phyloP scores from a whole-genome alignment of 2,113 vertebrate genomes.

The Orthonyx spaldingii region DNA sequence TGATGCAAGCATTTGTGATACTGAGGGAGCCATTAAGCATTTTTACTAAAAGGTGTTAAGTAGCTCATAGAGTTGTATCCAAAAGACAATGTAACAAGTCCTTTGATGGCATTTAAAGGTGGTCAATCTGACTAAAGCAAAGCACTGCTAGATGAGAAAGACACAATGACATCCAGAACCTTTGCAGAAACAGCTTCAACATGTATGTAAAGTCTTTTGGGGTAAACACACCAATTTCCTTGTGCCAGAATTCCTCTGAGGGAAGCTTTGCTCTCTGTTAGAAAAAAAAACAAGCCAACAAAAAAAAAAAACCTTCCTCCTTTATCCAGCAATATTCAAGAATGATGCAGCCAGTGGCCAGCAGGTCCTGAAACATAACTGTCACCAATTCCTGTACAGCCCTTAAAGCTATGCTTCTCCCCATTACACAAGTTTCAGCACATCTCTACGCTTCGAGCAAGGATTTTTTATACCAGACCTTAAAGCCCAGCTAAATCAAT shows the following conservation, averaged over 20 bases:
- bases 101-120: background rate
- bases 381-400: background rate
- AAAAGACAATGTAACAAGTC: background rate
- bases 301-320: background rate
- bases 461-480: background rate
- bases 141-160: background rate
- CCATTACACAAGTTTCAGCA: background rate
- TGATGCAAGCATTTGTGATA: background rate
- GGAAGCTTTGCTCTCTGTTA: background rate
- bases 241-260: background rate
- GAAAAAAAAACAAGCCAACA: background rate
- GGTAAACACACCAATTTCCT: background rate
- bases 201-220: background rate
- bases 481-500: background rate
- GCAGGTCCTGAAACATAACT: background rate
- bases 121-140: background rate
- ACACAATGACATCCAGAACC: background rate
- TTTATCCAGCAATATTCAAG: background rate
- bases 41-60: background rate
- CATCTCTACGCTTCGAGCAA: background rate
- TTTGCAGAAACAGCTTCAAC: background rate
- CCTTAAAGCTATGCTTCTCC: background rate
- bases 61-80: background rate
- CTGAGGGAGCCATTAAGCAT: background rate
- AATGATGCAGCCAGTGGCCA: background rate